Evolutionary conservation across 2,797 vertebrate genomes (phyloP).

Genomic region (Cottoperca gobio): DNA sequence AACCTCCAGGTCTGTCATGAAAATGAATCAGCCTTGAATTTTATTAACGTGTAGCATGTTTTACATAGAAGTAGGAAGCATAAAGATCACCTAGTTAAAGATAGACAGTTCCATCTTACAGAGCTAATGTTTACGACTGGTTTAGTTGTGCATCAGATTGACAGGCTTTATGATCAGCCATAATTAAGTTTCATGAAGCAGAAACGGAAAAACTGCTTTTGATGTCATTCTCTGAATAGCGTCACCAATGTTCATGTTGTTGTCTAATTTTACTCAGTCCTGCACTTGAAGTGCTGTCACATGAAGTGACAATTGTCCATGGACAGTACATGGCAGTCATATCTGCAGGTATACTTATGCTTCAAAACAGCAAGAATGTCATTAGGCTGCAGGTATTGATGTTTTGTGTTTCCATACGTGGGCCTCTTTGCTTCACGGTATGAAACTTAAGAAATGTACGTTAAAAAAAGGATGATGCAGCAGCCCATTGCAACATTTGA

Average conservation of each 20-base stretch:
- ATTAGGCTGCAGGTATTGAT: not conserved
- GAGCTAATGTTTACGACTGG: not conserved
- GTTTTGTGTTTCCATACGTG: not conserved
- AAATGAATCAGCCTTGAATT: conserved; percentile 7
- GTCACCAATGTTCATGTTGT: not conserved
- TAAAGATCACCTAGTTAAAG: too few species aligned
- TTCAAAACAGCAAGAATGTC: too few species aligned
- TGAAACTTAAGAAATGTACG: not conserved
- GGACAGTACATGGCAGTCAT: too few species aligned
- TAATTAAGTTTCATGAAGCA: not conserved
- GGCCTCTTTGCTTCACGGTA: not conserved
- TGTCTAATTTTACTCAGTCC: too few species aligned
- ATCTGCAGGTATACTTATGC: too few species aligned
- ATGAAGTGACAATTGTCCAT: too few species aligned
- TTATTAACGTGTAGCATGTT: not conserved
- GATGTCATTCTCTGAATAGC: not conserved
- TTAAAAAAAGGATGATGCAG: not conserved
- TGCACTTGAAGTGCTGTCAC: too few species aligned
- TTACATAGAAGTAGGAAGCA: not conserved
- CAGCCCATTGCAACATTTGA: not conserved
- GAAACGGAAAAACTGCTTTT: not conserved
- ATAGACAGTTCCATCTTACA: not conserved
- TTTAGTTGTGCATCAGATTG: not conserved
- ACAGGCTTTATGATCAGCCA: not conserved
- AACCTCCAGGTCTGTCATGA: not conserved